Evolutionary conservation across 2,797 vertebrate genomes (phyloP).

Genomic region (Decapterus maruadsi): DNA sequence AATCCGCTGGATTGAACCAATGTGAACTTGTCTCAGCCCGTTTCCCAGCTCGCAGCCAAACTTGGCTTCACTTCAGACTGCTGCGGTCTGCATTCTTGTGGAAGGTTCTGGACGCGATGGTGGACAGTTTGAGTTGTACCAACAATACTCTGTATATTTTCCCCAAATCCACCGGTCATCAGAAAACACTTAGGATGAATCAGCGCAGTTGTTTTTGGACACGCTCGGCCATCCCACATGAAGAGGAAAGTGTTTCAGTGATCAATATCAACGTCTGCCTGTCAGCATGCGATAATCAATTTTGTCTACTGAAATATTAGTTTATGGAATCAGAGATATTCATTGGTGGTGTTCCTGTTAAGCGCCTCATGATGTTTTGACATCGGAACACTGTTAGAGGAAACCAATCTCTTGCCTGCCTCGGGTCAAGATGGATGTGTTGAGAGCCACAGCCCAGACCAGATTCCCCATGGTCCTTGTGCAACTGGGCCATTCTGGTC

Average conservation of each 20-base stretch:
- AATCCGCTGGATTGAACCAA: constrained; percentile 61
- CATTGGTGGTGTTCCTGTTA: constrained; percentile 61
- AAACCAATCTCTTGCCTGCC: constrained; percentile 70
- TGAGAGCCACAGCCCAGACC: constrained; percentile 70
- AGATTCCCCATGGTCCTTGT: constrained; percentile 68
- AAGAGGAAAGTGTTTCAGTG: constrained; percentile 54
- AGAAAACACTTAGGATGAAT: constrained; percentile 70
- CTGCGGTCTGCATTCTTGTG: constrained; percentile 76
- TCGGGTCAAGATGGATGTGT: constrained; percentile 75
- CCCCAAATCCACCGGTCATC: constrained; percentile 68
- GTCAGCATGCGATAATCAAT: constrained; percentile 69
- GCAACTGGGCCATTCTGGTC: constrained; percentile 59
- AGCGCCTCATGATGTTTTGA: constrained; percentile 71
- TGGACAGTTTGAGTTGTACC: constrained; percentile 67
- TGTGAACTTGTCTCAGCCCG: constrained; percentile 57
- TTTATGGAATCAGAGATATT: constrained; percentile 65
- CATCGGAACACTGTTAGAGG: constrained; percentile 54
- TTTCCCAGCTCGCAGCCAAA: constrained; percentile 60
- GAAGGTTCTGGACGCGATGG: constrained; percentile 65
- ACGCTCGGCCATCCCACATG: constrained; percentile 64
- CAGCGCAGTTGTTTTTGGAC: constrained; percentile 72
- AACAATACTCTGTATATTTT: constrained; percentile 68
- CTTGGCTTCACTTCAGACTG: constrained; percentile 55
- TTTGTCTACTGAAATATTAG: constrained; percentile 66
- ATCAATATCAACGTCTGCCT: constrained; percentile 65